A percentile compares a stretch with the other conserved stretches of the same genome.
Evolutionary conservation across 1,140 invertebrate genomes (phyloP).

Genomic region (Drosophila prosaltans): DNA sequence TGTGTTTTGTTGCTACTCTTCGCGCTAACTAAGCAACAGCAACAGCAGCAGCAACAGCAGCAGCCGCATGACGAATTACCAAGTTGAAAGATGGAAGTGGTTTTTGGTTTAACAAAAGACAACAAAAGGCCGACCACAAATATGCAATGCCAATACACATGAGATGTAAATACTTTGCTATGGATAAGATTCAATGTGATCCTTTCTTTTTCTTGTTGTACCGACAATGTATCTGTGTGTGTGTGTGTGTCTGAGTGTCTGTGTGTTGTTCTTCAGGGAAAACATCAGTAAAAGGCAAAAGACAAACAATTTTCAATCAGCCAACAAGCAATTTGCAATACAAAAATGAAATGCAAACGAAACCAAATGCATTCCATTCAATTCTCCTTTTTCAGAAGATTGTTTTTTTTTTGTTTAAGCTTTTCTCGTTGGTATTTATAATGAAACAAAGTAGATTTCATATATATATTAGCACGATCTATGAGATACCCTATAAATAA

Average conservation of each 20-base stretch:
- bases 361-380: conserved; percentile 51
- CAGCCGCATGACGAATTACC: conserved; percentile 19
- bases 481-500: background rate
- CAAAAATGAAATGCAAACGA: conserved; percentile 75
- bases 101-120: conserved; percentile 39
- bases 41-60: conserved; percentile 27
- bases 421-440: background rate
- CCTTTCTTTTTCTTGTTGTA: background rate
- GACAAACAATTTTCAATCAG: conserved; percentile 53
- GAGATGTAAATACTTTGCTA: conserved; percentile 12
- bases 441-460: background rate
- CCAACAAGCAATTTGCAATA: conserved; percentile 55
- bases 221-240: background rate
- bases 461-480: background rate
- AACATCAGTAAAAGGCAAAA: conserved; percentile 39
- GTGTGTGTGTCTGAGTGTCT: conserved; percentile 17
- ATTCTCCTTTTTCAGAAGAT: conserved; percentile 18
- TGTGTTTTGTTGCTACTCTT: conserved; percentile 41
- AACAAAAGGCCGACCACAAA: conserved; percentile 69
- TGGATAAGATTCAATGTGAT: conserved; percentile 3
- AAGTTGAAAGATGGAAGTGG: conserved; percentile 13
- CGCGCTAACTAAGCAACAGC: conserved; percentile 72
- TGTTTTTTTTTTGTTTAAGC: too few species aligned
- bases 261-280: conserved; percentile 69
- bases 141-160: conserved; percentile 47